Base-by-base conservation (phyloP, 1,140 invertebrate genomes). In the Aphelenchoides fujianensis region DNA sequence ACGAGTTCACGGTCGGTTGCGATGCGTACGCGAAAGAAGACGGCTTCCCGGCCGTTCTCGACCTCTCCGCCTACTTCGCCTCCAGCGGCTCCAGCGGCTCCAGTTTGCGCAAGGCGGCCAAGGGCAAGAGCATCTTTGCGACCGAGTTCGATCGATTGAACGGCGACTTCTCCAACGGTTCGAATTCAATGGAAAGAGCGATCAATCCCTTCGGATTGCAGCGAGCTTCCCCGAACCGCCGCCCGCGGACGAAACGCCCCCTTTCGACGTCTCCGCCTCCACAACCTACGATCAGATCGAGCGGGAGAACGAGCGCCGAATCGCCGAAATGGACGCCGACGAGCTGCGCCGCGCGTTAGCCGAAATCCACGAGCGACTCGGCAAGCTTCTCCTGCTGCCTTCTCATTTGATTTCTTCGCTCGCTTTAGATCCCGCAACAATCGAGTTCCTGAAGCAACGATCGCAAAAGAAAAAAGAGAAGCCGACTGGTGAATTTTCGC, bases 21-120 rank as follows among this genome's bases (percentile, higher is more conserved):
- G 63, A 66, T 27, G 63, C 12, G 19, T 66, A 66, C 31, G 16
- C 63, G 53, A 34, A n/a, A 32, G 63, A 66, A 66, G 63, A 66
- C 31, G 63, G 63, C 1, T 66, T 66, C 32, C 63, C 63, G 12
- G 16, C 19, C 23, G 63, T 36, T 3, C 34, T 66, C 23, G 63
- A 66, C 53, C 32, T 66, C 2, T n/a, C 12, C 34, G 63, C 63
- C 31, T 66, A 66, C 32, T 35, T 32, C 7, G n/a, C n/a, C n/a
- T 36, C 62, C 3, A 64, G 55, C 7, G 55, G 23, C 7, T 7
- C 55, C 5, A 59, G 19, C 2, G 59, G 27, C n/a, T n/a, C n/a
- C n/a, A n/a, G n/a, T n/a, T n/a, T n/a, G n/a, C n/a, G n/a, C n/a
- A n/a, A n/a, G n/a, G n/a, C n/a, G n/a, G 27, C 12, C 2, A 34